These are phyloP conservation scores for Artemia franciscana DNA, from an alignment of 1,140 invertebrate genomes.

Conservation along the genomic window DNA sequence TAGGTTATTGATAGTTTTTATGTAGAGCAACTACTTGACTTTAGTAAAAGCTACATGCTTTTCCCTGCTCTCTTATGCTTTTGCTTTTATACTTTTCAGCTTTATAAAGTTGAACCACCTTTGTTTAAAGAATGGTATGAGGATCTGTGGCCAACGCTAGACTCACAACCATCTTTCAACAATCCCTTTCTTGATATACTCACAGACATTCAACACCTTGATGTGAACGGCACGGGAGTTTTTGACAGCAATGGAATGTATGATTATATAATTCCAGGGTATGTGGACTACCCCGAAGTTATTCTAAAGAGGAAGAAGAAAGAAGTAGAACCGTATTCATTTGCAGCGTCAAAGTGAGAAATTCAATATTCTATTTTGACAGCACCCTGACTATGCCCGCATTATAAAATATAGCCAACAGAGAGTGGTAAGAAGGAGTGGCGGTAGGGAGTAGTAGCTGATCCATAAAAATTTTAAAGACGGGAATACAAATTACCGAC, in stretches of 20 bases:
- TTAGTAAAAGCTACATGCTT: too few species aligned
- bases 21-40: too few species aligned
- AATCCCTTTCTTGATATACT: neutral
- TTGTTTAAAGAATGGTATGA: conserved; percentile 20
- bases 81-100: conserved; percentile 16
- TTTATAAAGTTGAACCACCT: conserved; percentile 21
- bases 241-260: neutral
- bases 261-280: conserved; percentile 17
- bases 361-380: too few species aligned
- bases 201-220: neutral
- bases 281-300: conserved; percentile 15
- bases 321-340: too few species aligned
- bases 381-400: too few species aligned
- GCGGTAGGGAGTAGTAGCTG: too few species aligned
- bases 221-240: neutral
- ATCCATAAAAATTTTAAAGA: too few species aligned
- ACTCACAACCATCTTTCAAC: neutral
- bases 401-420: too few species aligned
- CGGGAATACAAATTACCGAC: too few species aligned
- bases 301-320: neutral
- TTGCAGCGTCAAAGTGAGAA: too few species aligned
- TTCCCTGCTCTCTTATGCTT: conserved; percentile 10
- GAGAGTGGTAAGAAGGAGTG: too few species aligned
- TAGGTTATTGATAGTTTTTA: too few species aligned
- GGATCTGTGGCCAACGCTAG: neutral